Evolutionary conservation across 2,888 invertebrate genomes (phyloP).

Genomic region (Pocota personata): DNA sequence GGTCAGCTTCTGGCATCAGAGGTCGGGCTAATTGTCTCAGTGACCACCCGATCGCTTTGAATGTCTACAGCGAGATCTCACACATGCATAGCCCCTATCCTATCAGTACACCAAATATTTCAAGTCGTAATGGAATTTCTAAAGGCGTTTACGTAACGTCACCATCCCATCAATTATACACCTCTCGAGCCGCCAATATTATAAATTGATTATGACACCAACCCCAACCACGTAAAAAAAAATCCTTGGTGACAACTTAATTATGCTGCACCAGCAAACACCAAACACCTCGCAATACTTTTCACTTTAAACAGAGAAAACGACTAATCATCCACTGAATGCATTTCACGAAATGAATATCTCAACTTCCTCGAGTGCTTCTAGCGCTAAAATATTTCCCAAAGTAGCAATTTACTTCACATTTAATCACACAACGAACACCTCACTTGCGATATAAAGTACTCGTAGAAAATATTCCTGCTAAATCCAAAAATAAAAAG

Average conservation of each 20-base stretch:
- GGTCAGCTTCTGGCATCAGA: no score
- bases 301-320: conserved; percentile 27
- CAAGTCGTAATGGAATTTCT: neutral
- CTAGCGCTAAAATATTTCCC: conserved; percentile 57
- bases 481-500: neutral
- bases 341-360: conserved; percentile 67
- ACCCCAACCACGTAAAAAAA: neutral
- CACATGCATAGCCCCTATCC: no score
- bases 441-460: conserved; percentile 50
- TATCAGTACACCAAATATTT: no score
- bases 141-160: neutral
- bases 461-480: conserved; percentile 38
- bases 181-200: neutral
- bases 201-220: conserved; percentile 60
- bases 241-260: conserved; percentile 68
- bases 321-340: conserved; percentile 60
- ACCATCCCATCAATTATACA: neutral
- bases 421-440: conserved; percentile 64
- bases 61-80: no score
- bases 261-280: conserved; percentile 37
- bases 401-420: conserved; percentile 71
- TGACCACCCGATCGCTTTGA: no score
- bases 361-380: conserved; percentile 54
- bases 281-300: conserved; percentile 24
- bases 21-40: no score